Conservation (phyloP, 2,797 vertebrate genomes). For the Gastrophryne carolinensis region DNA sequence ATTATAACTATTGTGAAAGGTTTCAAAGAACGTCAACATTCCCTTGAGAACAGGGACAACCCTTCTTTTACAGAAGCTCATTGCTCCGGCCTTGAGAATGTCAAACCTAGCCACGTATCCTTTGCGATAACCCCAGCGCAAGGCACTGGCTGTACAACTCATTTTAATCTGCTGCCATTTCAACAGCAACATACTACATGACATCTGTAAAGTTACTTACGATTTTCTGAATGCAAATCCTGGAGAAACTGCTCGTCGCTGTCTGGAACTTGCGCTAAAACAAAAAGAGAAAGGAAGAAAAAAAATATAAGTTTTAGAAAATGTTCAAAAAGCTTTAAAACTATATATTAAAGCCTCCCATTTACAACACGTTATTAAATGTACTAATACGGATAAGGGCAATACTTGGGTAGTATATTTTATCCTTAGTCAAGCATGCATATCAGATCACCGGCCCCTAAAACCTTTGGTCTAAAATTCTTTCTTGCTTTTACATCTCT, state of each 20-base stretch:
- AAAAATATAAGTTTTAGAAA: not conserved
- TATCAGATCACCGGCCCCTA: too few species aligned
- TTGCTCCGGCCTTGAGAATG: not conserved
- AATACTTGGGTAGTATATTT: too few species aligned
- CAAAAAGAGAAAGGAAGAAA: conserved; percentile 47
- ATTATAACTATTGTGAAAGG: not conserved
- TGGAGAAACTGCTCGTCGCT: conserved; percentile 96
- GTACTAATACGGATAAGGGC: too few species aligned
- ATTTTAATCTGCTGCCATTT: not conserved
- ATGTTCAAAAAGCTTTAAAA: too few species aligned
- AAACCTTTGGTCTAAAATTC: too few species aligned
- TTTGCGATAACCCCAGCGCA: not conserved
- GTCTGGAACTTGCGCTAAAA: conserved; percentile 96
- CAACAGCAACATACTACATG: not conserved
- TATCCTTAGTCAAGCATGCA: too few species aligned
- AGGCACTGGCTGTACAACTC: not conserved
- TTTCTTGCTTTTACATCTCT: too few species aligned
- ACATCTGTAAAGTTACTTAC: conserved; percentile 77
- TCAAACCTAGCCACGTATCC: not conserved
- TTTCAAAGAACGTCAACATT: conserved; percentile 3
- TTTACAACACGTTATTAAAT: too few species aligned
- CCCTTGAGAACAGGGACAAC: not conserved
- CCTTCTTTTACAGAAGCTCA: not conserved
- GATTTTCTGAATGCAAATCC: conserved; percentile 94
- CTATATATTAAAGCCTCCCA: too few species aligned